Evolutionary conservation across 2,113 vertebrate species (phyloP).

Genomic region (Oryzias curvinotus): DNA sequence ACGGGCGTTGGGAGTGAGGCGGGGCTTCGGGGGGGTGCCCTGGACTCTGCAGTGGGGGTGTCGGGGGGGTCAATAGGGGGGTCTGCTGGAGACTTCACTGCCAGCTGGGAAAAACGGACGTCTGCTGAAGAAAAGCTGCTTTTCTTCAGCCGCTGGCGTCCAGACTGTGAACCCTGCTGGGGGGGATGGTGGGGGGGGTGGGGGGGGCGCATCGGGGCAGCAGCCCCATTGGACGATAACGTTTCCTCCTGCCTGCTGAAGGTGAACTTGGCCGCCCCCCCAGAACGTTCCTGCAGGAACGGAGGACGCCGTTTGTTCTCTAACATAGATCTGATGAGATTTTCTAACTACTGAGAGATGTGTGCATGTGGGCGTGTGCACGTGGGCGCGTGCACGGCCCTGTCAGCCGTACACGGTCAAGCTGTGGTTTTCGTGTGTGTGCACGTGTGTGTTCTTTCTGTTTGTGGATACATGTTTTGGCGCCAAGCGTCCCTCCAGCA

Average conservation of each 20-base stretch:
- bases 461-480: neutral
- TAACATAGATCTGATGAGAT: slow-evolving; percentile 23
- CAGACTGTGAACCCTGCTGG: neutral
- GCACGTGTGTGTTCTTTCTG: slow-evolving; percentile 30
- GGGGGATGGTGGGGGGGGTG: neutral
- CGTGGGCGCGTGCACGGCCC: slow-evolving; percentile 36
- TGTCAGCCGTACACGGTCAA: slow-evolving; percentile 9
- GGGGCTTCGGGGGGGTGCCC: slow-evolving; percentile 34
- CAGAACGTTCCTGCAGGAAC: slow-evolving; percentile 36
- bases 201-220: no score
- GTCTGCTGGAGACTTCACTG: slow-evolving; percentile 44
- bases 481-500: no score
- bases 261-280: slow-evolving; percentile 20
- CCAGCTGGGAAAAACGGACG: slow-evolving; percentile 52
- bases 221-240: neutral
- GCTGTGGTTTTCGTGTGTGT: slow-evolving; percentile 47
- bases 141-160: neutral
- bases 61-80: slow-evolving; percentile 21
- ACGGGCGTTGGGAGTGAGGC: slow-evolving; percentile 57
- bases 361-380: slow-evolving; percentile 47
- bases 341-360: slow-evolving; percentile 60
- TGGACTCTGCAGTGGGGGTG: slow-evolving; percentile 51
- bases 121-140: slow-evolving; percentile 34
- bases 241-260: neutral
- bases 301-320: slow-evolving; percentile 42